phyloP scores from a whole-genome alignment of 1,140 invertebrate species.

The Lepidurus packardi region DNA sequence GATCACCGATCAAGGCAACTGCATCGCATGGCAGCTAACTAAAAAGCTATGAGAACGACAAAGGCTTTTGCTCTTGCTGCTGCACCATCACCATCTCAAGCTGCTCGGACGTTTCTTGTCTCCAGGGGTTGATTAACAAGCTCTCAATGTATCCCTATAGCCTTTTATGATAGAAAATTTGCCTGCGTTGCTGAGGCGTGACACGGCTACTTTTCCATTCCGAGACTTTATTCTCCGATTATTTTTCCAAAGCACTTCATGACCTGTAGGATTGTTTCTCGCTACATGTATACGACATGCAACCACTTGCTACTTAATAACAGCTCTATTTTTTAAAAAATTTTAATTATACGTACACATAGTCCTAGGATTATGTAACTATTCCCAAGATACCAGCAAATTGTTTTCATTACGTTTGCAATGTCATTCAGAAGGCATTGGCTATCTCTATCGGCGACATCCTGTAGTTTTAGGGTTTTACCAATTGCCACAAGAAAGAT shows the following conservation, averaged over 20 bases:
- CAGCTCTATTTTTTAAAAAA: background rate
- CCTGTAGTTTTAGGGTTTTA: no score
- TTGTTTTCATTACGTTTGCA: no score
- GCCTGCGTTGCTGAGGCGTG: constrained; percentile 20
- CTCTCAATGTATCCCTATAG: constrained; percentile 18
- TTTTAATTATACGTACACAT: background rate
- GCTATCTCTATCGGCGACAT: no score
- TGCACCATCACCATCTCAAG: constrained; percentile 18
- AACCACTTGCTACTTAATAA: background rate
- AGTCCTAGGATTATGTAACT: background rate
- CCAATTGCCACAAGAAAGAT: background rate
- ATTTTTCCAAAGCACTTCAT: background rate
- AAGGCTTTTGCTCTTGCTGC: constrained; percentile 10
- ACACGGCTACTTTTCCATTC: constrained; percentile 18
- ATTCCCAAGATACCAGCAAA: background rate
- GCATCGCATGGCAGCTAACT: constrained; percentile 20
- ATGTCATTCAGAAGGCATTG: no score
- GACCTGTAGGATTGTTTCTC: constrained; percentile 2
- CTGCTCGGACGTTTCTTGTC: constrained; percentile 18
- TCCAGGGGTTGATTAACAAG: constrained; percentile 21
- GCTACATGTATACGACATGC: background rate
- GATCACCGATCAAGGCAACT: constrained; percentile 21
- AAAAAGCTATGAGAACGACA: constrained; percentile 19
- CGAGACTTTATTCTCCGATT: background rate
- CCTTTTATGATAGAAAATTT: constrained; percentile 16